Percentiles rank a stretch among this genome's conserved stretches.
phyloP scores from a whole-genome alignment of 2,113 vertebrate species.

The Lanius ludovicianus region DNA sequence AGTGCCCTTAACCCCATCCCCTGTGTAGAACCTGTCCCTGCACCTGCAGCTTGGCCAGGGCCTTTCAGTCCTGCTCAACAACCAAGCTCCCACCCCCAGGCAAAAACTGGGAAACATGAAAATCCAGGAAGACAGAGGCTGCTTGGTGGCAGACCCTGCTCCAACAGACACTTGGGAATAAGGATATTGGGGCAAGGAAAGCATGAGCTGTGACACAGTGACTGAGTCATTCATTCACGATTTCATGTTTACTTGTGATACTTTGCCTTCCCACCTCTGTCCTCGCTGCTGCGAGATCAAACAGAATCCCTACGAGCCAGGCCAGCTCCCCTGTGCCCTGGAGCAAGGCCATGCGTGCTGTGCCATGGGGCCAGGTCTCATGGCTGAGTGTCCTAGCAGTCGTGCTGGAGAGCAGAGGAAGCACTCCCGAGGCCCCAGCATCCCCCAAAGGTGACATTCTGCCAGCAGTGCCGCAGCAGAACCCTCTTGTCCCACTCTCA shows the following conservation, averaged over 20 bases:
- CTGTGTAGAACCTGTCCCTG: background rate
- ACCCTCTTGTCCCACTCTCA: background rate
- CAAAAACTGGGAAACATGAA: background rate
- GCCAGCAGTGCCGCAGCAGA: rapidly evolving
- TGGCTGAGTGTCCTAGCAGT: background rate
- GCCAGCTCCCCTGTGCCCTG: background rate
- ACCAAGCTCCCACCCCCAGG: background rate
- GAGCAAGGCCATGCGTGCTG: background rate
- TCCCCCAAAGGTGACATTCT: background rate
- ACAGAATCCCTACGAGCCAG: background rate
- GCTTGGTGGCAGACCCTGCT: background rate
- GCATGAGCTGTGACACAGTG: background rate
- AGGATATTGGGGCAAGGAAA: background rate
- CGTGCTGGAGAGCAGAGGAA: rapidly evolving
- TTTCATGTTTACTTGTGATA: background rate
- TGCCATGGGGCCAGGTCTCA: rapidly evolving
- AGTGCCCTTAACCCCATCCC: background rate
- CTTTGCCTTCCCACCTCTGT: background rate
- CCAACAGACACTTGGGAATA: background rate
- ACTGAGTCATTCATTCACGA: background rate
- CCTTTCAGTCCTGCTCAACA: background rate
- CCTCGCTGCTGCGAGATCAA: background rate
- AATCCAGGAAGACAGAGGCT: background rate
- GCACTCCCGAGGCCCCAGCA: rapidly evolving
- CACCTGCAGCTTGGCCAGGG: background rate